Evolutionary conservation across 1,140 invertebrate genomes (phyloP), one percentile per base, ranked within the genome.

Genomic region (Drosophila obscura): DNA sequence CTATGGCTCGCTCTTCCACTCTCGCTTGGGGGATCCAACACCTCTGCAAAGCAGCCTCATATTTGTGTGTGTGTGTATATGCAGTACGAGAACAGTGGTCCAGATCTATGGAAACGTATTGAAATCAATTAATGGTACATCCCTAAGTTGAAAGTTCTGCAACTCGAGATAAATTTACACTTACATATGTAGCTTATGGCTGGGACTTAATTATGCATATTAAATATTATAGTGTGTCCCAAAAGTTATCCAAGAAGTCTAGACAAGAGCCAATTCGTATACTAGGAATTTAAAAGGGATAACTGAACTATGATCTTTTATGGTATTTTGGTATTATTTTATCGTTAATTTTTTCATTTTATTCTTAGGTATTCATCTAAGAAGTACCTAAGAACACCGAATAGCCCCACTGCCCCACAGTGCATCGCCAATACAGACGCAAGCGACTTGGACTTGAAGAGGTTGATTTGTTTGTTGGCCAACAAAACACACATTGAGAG

Each of bases 401-500:
- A 35, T 4, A 35, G 9, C 1, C 28, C 7, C 9, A 35, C 9
- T 1, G 31, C 9, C 31, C 35, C 35, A 39, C 11, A 39, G 35
- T 39, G 35, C 35, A 39, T 4, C 11, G 35, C 35, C 44, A 26
- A 41, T 19, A 66, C 50, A 44, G 39, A 15, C 31, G 22, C 46
- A 41, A 55, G 31, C 35, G 52, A 15, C 41, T 56, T 44, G 53
- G 51, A 69, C 49, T 57, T 63, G 68, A 66, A 62, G 65, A 68
- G 77, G 61, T 67, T 62, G 66, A 73, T 76, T 73, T 67, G 65
- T 68, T 64, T 81, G 69, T 87, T 77, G 73, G 73, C 66, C 71
- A 75, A 53, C 69, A 69, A 57, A 77, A 39, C 56, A 19, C 16
- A 19, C 7, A 55, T 35, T 35, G 31, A 35, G 35, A 39, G 60